Evolutionary conservation across 2,113 vertebrate genomes (phyloP).

Genomic region (Gymnogyps californianus): DNA sequence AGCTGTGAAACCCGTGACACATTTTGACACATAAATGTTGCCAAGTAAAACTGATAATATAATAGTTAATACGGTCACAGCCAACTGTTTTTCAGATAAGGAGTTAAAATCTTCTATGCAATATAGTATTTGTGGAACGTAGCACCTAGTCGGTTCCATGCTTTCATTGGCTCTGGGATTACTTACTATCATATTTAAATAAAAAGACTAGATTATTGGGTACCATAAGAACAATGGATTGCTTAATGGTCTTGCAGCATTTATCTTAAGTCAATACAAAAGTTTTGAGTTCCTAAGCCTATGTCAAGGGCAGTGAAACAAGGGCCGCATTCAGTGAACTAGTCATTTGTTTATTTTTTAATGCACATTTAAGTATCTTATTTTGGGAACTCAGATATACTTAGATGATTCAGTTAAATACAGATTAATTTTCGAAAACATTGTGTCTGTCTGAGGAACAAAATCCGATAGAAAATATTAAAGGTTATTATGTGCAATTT

Average conservation of each 20-base stretch:
- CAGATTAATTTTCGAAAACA: conserved; percentile 2
- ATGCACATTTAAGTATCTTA: conserved; percentile 51
- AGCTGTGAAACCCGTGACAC: conserved; percentile 21
- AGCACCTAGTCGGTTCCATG: conserved; percentile 11
- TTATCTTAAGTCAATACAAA: conserved; percentile 79
- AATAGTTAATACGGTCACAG: conserved; percentile 5
- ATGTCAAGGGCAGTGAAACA: conserved; percentile 70
- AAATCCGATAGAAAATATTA: conserved; percentile 52
- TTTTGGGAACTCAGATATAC: conserved; percentile 30
- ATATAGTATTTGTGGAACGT: conserved; percentile 57
- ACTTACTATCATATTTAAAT: conserved; percentile 65
- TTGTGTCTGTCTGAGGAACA: not conserved
- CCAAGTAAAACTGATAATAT: conserved; percentile 58
- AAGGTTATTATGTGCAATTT: conserved; percentile 65
- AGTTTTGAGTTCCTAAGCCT: conserved; percentile 57
- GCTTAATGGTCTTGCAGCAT: conserved; percentile 55
- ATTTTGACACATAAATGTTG: conserved; percentile 35
- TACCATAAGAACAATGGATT: conserved; percentile 61
- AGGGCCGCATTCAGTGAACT: conserved; percentile 60
- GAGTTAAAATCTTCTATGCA: conserved; percentile 1
- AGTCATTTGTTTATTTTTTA: conserved; percentile 27
- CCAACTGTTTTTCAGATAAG: conserved; percentile 47
- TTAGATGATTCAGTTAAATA: conserved; percentile 14
- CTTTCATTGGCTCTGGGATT: conserved; percentile 59
- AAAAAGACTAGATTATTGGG: conserved; percentile 55